Conservation (phyloP, 1,140 invertebrate species). For the Drosophila pachea region DNA sequence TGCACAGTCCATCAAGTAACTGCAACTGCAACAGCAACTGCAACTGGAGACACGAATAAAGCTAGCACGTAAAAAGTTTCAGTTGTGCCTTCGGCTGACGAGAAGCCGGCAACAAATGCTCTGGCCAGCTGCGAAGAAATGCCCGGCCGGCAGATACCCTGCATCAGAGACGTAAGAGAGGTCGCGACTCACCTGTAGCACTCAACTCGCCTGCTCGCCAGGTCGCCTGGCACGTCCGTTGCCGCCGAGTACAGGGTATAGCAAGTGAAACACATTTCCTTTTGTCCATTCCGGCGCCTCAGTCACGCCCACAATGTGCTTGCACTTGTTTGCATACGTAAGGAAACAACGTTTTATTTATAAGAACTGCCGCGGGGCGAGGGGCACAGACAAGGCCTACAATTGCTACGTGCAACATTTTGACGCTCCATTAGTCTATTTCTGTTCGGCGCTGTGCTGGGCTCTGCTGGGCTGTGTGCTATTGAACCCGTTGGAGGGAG, state of each 20-base stretch:
- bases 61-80: slow-evolving; percentile 47
- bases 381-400: background rate
- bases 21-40: slow-evolving; percentile 26
- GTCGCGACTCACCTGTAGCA: background rate
- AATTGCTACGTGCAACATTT: slow-evolving; percentile 32
- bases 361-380: slow-evolving; percentile 26
- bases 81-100: slow-evolving; percentile 28
- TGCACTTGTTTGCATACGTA: slow-evolving; percentile 73
- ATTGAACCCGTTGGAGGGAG: slow-evolving; percentile 62
- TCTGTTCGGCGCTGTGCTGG: too few species aligned
- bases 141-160: slow-evolving; percentile 16
- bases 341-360: slow-evolving; percentile 56
- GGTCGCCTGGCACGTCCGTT: background rate
- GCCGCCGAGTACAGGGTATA: slow-evolving; percentile 6
- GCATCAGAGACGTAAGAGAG: background rate
- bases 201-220: background rate
- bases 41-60: slow-evolving; percentile 24
- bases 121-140: too few species aligned
- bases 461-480: slow-evolving; percentile 56
- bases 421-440: slow-evolving; percentile 64
- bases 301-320: slow-evolving; percentile 34
- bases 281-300: slow-evolving; percentile 50
- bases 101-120: background rate
- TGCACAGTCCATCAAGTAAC: slow-evolving; percentile 7
- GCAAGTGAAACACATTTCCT: slow-evolving; percentile 38